Evolutionary conservation across 2,797 vertebrate species (phyloP), one percentile per base, ranked within the genome.

Genomic region (Eospalax fontanierii): DNA sequence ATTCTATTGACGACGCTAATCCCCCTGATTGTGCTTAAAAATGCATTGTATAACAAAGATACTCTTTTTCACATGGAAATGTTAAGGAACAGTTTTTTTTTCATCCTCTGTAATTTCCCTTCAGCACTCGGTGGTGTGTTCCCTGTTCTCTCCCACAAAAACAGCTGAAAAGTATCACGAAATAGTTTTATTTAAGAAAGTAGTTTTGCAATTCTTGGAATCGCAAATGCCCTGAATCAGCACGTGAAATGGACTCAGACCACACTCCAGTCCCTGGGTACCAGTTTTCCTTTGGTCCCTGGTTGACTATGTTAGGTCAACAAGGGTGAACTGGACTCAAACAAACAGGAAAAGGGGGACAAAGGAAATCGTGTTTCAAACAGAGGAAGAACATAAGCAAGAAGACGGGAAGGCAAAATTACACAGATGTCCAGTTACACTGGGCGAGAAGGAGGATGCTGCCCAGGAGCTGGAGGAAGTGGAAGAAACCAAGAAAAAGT

Each of bases 141-240:
- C 26, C 43, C 59, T 87, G 22, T 33, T 38, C 28, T 35, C 61
- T 9, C 26, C n/a, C 3, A 15, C 38, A 73, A 61, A 40, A 85
- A 50, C 89, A 96, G 71, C 81, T 96, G 94, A 93, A 89, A 94
- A 89, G 81, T 40, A 88, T 91, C 93, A 92, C 21, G 71, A 93
- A 54, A 54, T 88, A 38, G 18, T 93, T 91, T 95, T 71, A 91
- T 33, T 92, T 76, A 87, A 83, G 75, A 96, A 89, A 93, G 63
- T 30, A 57, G 46, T 89, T 91, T 85, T 89, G 71, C 66, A 91
- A 93, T 91, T 96, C 81, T 43, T 93, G 57, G 54, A 93, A 82
- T 82, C 14, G 54, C 63, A 59, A 92, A 87, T 19, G 5, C 57
- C 90, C 63, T 81, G 46, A 38, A 33, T 83, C 95, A 92, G 74